phyloP scores from a whole-genome alignment of 2,113 vertebrate species.

The Rana temporaria region DNA sequence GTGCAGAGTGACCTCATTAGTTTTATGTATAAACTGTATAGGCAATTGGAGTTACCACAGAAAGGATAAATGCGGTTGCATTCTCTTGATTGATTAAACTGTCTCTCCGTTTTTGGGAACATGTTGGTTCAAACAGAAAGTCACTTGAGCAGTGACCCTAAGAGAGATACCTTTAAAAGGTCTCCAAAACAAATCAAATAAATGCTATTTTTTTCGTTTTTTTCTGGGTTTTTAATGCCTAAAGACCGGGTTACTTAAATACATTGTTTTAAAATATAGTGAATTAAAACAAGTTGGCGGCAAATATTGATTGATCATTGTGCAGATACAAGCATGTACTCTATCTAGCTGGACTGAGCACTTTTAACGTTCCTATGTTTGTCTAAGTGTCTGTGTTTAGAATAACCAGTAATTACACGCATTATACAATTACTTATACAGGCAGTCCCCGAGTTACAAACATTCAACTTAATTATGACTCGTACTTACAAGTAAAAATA shows the following conservation, averaged over 20 bases:
- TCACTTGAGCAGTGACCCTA: slow-evolving; percentile 23
- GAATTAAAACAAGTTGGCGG: background rate
- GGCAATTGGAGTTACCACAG: slow-evolving; percentile 15
- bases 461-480: too few species aligned
- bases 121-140: slow-evolving; percentile 44
- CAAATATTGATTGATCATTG: background rate
- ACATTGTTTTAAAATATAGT: slow-evolving; percentile 19
- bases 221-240: too few species aligned
- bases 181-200: slow-evolving; percentile 28
- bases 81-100: slow-evolving; percentile 52
- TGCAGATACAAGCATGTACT: background rate
- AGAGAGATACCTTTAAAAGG: slow-evolving; percentile 32
- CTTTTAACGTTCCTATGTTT: too few species aligned
- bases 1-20: slow-evolving; percentile 43
- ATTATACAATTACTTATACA: too few species aligned
- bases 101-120: slow-evolving; percentile 36
- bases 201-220: background rate
- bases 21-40: slow-evolving; percentile 40
- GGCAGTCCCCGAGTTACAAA: too few species aligned
- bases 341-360: too few species aligned
- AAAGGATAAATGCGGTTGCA: slow-evolving; percentile 21
- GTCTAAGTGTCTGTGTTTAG: too few species aligned
- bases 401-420: too few species aligned
- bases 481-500: too few species aligned
- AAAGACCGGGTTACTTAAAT: background rate